Conservation (phyloP, 2,888 invertebrate species). For the Parascotia fuliginaria region DNA sequence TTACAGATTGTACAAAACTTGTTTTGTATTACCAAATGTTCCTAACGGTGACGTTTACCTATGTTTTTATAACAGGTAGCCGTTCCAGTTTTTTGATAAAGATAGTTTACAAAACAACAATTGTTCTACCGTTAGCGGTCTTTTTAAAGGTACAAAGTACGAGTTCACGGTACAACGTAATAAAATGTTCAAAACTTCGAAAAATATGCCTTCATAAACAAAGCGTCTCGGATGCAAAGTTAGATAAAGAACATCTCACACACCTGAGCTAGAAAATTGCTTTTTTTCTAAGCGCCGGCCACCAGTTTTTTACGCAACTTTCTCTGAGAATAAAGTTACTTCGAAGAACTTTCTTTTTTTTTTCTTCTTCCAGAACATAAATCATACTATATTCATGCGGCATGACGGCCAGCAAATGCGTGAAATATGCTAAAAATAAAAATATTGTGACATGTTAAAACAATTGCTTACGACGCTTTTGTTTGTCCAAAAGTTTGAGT, state of each 20-base stretch:
- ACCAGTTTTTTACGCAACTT: slow-evolving; percentile 84
- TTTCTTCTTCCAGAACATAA: slow-evolving; percentile 67
- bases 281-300: slow-evolving; percentile 85
- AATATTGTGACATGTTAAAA: slow-evolving; percentile 78
- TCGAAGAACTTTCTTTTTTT: slow-evolving; percentile 78
- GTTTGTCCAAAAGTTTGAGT: slow-evolving; percentile 58
- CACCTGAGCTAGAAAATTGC: slow-evolving; percentile 86
- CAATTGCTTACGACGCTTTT: slow-evolving; percentile 61
- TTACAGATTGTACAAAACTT: slow-evolving; percentile 44
- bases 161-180: slow-evolving; percentile 75
- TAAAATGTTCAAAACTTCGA: slow-evolving; percentile 83
- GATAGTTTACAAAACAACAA: slow-evolving; percentile 71
- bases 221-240: slow-evolving; percentile 85
- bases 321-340: slow-evolving; percentile 82
- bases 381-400: slow-evolving; percentile 69
- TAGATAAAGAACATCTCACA: slow-evolving; percentile 86
- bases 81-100: slow-evolving; percentile 55
- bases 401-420: slow-evolving; percentile 70
- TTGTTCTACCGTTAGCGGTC: slow-evolving; percentile 67
- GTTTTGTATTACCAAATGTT: slow-evolving; percentile 33
- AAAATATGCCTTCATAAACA: slow-evolving; percentile 84
- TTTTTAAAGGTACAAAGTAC: slow-evolving; percentile 66
- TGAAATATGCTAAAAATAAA: slow-evolving; percentile 75
- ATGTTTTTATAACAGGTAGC: slow-evolving; percentile 68
- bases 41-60: slow-evolving; percentile 35